Evolutionary conservation across 2,888 invertebrate species (phyloP).

Genomic region (Poecilobothrus nobilitatus): DNA sequence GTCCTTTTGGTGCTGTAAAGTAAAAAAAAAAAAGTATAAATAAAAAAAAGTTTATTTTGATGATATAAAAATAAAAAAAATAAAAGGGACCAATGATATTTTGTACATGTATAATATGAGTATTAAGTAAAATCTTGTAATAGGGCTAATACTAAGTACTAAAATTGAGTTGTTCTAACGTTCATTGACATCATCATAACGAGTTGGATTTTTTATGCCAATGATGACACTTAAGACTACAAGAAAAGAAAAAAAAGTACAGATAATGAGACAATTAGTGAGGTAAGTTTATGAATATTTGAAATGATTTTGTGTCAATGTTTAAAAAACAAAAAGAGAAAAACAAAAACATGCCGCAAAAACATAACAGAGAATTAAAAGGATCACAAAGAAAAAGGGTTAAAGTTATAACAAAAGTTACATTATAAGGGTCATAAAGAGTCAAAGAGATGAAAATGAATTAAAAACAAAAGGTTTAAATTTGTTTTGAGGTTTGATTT

Average conservation of each 20-base stretch:
- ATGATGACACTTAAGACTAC: neutral
- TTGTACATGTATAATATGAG: neutral
- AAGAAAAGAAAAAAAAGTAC: neutral
- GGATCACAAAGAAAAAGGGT: no score
- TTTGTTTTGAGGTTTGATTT: no score
- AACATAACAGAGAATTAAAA: no score
- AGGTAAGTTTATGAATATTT: neutral
- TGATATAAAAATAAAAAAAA: neutral
- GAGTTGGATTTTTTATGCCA: neutral
- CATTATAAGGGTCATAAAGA: no score
- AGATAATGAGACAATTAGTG: neutral
- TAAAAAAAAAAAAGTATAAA: constrained; percentile 13
- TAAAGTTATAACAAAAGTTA: no score
- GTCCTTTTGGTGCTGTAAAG: constrained; percentile 35
- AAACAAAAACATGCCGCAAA: no score
- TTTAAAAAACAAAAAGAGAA: no score
- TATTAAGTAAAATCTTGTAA: neutral
- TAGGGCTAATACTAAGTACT: no score
- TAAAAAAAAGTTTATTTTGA: neutral
- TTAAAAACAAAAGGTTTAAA: no score
- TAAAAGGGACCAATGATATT: no score
- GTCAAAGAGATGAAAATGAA: no score
- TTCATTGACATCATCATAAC: neutral
- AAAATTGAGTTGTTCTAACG: neutral
- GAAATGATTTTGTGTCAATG: neutral